Base-by-base conservation (phyloP, 2,888 invertebrate species). In the Drosophila greeni region DNA sequence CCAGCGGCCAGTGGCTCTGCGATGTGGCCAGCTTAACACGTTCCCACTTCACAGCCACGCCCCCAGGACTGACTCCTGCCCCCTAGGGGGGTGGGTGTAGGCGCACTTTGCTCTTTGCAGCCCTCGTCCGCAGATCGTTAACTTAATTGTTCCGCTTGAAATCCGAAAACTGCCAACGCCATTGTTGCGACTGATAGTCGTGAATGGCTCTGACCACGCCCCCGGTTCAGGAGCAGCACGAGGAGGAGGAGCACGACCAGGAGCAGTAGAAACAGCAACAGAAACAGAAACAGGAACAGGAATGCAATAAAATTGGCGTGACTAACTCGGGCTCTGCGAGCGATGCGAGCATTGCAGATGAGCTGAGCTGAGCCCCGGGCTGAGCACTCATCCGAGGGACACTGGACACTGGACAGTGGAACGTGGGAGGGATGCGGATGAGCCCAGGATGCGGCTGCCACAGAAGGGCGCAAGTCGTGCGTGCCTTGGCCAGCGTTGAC, bases 101-200 rank as follows among this genome's bases (percentile, higher is more conserved):
- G 61, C 68, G 56, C 68, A 69, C 59, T 68, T 60, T 62, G 64
- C 64, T 61, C 66, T 66, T 42, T 58, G 67, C 52, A 34, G 49
- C 57, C 16, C 47, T 60, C 66, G 70, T 79, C 76, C 76, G 73
- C 82, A 81, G 72, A 70, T 84, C 77, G 83, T 82, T 82, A 84
- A 84, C 84, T 85, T 84, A 85, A 84, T 84, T 84, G 82, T 84
- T 84, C 74, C 82, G 81, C 82, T 79, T 81, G 84, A 82, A 82
- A 79, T 77, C 62, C 74, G 73, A 72, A 78, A 82, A 73, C 80
- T 74, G 81, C 73, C 51, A 66, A 55, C 78, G 68, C 81, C 73
- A 77, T 78, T 78, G 77, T 78, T 75, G 78, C 78, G 72, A 78
- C 75, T 81, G 81, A 81, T 78, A 77, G 77, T 66, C 66, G 70